phyloP scores from a whole-genome alignment of 2,797 vertebrate genomes.

The Channallabes apus region DNA sequence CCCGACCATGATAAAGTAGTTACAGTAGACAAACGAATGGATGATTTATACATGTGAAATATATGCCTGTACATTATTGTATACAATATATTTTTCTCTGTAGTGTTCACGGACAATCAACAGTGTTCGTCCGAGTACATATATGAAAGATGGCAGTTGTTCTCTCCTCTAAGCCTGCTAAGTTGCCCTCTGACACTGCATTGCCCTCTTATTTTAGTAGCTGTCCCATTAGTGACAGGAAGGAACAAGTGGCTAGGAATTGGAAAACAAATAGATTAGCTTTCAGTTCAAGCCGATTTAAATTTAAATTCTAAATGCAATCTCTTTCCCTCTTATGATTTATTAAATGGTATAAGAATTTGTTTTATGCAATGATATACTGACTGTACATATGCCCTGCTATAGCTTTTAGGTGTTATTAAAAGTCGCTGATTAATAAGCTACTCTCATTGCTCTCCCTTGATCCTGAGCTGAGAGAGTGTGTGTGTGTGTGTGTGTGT shows the following conservation, averaged over 20 bases:
- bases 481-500: not conserved
- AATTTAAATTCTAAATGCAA: not conserved
- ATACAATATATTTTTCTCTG: not conserved
- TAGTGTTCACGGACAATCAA: not conserved
- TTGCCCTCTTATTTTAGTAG: not conserved
- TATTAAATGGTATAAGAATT: not conserved
- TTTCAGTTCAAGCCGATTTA: not conserved
- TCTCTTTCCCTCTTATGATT: not conserved
- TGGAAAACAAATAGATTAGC: not conserved
- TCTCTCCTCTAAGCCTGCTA: not conserved
- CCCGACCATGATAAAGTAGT: too few relatives aligned
- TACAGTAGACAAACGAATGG: not conserved
- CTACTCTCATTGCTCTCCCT: conserved; percentile 17
- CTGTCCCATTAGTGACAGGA: not conserved
- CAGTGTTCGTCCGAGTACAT: not conserved
- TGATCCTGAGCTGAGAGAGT: not conserved
- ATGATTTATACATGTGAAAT: not conserved
- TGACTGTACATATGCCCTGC: not conserved
- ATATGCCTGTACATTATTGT: not conserved
- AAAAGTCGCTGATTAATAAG: conserved; percentile 35
- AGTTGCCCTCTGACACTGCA: not conserved
- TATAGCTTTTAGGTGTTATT: conserved; percentile 6
- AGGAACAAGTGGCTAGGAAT: not conserved
- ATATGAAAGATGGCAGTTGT: not conserved
- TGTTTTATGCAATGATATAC: not conserved